These are phyloP conservation scores for Mythimna impura DNA, from an alignment of 2,888 invertebrate genomes.

Conservation along the genomic window DNA sequence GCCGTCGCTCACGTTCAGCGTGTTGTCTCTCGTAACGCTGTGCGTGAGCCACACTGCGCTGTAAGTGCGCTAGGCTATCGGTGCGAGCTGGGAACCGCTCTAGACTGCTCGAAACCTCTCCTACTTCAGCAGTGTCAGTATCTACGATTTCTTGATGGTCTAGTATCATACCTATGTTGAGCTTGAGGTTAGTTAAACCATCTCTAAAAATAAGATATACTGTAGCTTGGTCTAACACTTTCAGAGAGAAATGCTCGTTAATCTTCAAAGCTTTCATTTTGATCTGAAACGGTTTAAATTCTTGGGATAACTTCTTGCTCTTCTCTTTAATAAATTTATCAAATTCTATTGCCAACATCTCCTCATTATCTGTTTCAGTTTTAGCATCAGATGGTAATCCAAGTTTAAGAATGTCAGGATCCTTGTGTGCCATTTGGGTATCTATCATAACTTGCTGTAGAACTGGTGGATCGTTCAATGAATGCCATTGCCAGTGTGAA, in stretches of 20 bases:
- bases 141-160: slow-evolving; percentile 88
- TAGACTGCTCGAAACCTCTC: slow-evolving; percentile 73
- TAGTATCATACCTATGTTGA: slow-evolving; percentile 87
- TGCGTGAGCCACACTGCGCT: slow-evolving; percentile 73
- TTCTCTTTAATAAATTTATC: slow-evolving; percentile 86
- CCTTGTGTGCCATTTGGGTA: slow-evolving; percentile 82
- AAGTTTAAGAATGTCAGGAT: slow-evolving; percentile 79
- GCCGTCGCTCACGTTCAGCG: slow-evolving; percentile 43
- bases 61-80: no score
- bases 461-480: slow-evolving; percentile 85
- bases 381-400: slow-evolving; percentile 67
- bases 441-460: slow-evolving; percentile 87
- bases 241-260: slow-evolving; percentile 84
- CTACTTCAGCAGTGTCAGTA: slow-evolving; percentile 80
- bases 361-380: slow-evolving; percentile 77
- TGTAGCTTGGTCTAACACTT: slow-evolving; percentile 83
- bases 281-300: slow-evolving; percentile 85
- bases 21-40: slow-evolving; percentile 74
- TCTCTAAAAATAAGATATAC: slow-evolving; percentile 83
- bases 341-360: slow-evolving; percentile 86
- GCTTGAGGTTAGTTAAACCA: slow-evolving; percentile 81
- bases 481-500: slow-evolving; percentile 87
- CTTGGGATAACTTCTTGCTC: slow-evolving; percentile 79
- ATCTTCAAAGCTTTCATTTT: slow-evolving; percentile 87
- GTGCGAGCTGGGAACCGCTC: slow-evolving; percentile 69